Conservation (phyloP, 2,888 invertebrate genomes). For the Andrena chrysosceles region DNA sequence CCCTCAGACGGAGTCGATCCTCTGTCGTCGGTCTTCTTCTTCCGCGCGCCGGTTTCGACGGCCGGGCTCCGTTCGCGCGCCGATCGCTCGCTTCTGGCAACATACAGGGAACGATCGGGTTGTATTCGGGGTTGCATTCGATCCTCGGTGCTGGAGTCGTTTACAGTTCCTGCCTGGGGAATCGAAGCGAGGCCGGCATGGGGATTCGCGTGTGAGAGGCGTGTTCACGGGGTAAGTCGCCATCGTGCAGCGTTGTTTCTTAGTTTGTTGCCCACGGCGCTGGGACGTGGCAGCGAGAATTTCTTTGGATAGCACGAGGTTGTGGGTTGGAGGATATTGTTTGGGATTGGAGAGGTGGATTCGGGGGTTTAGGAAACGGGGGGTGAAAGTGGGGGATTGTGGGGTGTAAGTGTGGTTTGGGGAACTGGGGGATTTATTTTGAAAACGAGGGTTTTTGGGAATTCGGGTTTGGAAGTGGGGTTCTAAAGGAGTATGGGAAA, state of each 20-base stretch:
- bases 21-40: neutral
- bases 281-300: too few species aligned
- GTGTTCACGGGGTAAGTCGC: conserved; percentile 59
- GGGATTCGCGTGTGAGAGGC: conserved; percentile 55
- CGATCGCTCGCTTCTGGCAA: too few species aligned
- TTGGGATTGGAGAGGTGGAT: too few species aligned
- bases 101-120: too few species aligned
- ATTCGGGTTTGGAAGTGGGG: neutral
- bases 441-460: neutral
- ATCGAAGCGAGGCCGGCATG: conserved; percentile 33
- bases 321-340: too few species aligned
- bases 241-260: conserved; percentile 35
- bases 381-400: neutral
- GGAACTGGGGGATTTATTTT: neutral
- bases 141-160: neutral
- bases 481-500: neutral
- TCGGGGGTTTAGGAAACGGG: too few species aligned
- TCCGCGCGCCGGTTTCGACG: neutral
- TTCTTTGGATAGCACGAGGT: too few species aligned
- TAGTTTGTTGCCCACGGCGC: too few species aligned
- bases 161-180: neutral
- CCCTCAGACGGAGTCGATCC: conserved; percentile 5
- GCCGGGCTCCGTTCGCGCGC: too few species aligned
- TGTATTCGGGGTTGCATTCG: too few species aligned
- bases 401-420: neutral